Evolutionary conservation across 2,113 vertebrate species (phyloP).

Genomic region (Balaeniceps rex): DNA sequence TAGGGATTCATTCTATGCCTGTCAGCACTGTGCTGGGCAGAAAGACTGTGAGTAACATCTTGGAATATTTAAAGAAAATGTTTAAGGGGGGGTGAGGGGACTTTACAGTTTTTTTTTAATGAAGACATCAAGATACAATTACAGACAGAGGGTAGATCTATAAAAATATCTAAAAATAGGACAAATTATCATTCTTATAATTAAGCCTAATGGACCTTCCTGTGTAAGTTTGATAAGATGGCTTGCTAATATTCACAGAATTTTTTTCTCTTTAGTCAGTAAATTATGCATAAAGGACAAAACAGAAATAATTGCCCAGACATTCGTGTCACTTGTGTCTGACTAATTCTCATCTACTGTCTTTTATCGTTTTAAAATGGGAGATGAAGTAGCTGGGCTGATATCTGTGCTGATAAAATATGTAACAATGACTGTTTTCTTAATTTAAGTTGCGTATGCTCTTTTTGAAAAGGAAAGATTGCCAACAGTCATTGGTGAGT

Average conservation of each 20-base stretch:
- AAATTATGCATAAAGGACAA: constrained; percentile 57
- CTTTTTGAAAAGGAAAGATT: background rate
- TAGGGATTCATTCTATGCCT: background rate
- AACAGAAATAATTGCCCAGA: background rate
- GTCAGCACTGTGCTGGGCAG: background rate
- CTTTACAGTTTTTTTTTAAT: background rate
- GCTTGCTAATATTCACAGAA: background rate
- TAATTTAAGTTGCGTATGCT: background rate
- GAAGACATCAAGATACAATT: background rate
- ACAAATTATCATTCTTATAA: background rate
- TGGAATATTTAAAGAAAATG: background rate
- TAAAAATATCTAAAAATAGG: background rate
- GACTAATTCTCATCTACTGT: background rate
- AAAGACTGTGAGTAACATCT: constrained; percentile 48
- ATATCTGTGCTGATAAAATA: background rate
- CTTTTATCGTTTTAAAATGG: background rate
- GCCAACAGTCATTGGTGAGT: background rate
- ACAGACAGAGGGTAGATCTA: background rate
- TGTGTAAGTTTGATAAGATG: background rate
- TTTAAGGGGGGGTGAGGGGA: background rate
- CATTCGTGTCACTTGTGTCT: background rate
- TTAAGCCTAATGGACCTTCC: constrained; percentile 12
- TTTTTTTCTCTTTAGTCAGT: constrained; percentile 1
- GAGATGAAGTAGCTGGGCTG: background rate
- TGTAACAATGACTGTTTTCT: background rate